Evolutionary conservation across 2,888 invertebrate species (phyloP).

Genomic region (Scaptomyza cyrtandrae): DNA sequence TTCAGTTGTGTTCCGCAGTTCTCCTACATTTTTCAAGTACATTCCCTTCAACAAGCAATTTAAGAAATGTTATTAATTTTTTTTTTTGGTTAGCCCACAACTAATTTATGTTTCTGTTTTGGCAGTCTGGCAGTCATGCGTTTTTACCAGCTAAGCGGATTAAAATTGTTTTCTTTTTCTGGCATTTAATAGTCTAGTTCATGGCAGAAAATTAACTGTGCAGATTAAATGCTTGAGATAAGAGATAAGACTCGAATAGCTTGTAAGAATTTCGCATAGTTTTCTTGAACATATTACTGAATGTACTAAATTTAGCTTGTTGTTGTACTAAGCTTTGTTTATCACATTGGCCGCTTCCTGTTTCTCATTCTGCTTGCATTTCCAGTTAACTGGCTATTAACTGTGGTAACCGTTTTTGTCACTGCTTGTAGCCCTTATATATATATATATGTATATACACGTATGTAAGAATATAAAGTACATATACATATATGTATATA

Average conservation of each 20-base stretch:
- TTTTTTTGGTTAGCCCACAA: constrained; percentile 19
- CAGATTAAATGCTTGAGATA: constrained; percentile 76
- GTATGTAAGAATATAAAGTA: too few relatives aligned
- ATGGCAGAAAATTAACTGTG: constrained; percentile 47
- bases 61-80: constrained; percentile 37
- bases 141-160: constrained; percentile 13
- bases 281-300: not conserved
- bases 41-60: constrained; percentile 4
- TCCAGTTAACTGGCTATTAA: constrained; percentile 5
- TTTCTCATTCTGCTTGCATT: constrained; percentile 11
- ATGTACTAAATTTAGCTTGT: constrained; percentile 19
- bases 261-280: constrained; percentile 30
- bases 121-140: constrained; percentile 1
- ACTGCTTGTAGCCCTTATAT: constrained; percentile 7
- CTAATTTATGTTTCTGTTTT: constrained; percentile 44
- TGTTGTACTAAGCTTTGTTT: constrained; percentile 9
- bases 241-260: constrained; percentile 33
- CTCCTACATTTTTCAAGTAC: constrained; percentile 22
- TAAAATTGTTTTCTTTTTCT: constrained; percentile 3
- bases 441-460: not conserved
- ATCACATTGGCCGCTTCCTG: constrained; percentile 21
- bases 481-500: not conserved
- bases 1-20: constrained; percentile 33
- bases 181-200: constrained; percentile 49
- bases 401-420: constrained; percentile 19